Evolutionary conservation across 2,888 invertebrate genomes (phyloP).

Genomic region (Agelastica alni): DNA sequence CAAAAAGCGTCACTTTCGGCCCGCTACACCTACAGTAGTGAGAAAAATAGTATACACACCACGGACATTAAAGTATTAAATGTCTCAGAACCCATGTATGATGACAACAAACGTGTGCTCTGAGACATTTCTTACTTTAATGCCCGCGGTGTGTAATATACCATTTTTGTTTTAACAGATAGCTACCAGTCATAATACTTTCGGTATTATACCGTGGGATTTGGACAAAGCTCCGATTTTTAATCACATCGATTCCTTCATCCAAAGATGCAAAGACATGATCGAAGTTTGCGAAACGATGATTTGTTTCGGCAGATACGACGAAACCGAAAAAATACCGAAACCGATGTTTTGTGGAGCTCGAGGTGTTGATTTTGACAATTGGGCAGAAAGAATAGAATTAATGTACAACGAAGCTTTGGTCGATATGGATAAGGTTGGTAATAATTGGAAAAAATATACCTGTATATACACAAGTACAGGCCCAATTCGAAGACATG

Average conservation of each 20-base stretch:
- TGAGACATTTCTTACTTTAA: too few relatives aligned
- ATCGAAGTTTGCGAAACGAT: slow-evolving; percentile 87
- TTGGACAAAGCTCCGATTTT: slow-evolving; percentile 81
- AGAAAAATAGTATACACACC: too few relatives aligned
- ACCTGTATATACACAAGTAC: too few relatives aligned
- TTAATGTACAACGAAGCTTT: slow-evolving; percentile 72
- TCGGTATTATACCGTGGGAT: slow-evolving; percentile 67
- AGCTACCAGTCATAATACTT: slow-evolving; percentile 63
- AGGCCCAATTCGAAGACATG: too few relatives aligned
- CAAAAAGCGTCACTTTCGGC: too few relatives aligned
- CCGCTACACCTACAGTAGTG: too few relatives aligned
- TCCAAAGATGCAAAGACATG: slow-evolving; percentile 82
- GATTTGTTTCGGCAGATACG: slow-evolving; percentile 81
- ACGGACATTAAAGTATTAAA: background rate
- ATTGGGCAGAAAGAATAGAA: slow-evolving; percentile 72
- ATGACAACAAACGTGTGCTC: too few relatives aligned
- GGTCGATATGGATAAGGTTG: slow-evolving; percentile 60
- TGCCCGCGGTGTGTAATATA: too few relatives aligned
- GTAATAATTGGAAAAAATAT: slow-evolving; percentile 1
- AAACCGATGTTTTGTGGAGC: slow-evolving; percentile 80
- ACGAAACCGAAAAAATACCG: slow-evolving; percentile 71
- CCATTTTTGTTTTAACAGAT: too few relatives aligned
- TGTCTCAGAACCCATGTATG: background rate
- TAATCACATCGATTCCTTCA: slow-evolving; percentile 84
- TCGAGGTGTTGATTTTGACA: slow-evolving; percentile 68